A percentile compares a stretch with the other conserved stretches of the same genome.
Conservation (phyloP, 2,113 vertebrate species). For the Puntigrus tetrazona region DNA sequence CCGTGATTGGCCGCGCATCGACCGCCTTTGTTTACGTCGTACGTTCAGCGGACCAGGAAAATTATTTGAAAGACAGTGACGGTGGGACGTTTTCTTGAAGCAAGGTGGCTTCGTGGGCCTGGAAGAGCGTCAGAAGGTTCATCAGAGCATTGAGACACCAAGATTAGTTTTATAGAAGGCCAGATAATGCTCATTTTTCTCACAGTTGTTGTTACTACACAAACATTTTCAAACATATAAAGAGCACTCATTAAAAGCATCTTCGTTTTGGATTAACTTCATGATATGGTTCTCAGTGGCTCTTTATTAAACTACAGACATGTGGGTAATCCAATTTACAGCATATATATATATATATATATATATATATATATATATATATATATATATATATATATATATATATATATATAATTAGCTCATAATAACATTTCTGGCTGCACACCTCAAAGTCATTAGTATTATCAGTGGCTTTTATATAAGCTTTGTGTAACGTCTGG, state of each 20-base stretch:
- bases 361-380: neutral
- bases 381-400: neutral
- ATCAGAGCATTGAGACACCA: neutral
- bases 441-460: neutral
- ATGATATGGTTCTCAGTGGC: too few relatives aligned
- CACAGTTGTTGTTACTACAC: neutral
- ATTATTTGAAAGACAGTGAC: neutral
- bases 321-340: neutral
- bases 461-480: neutral
- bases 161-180: neutral
- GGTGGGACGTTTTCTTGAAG: neutral
- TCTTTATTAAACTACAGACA: neutral
- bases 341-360: neutral
- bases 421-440: neutral
- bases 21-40: neutral
- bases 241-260: neutral
- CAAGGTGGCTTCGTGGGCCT: neutral
- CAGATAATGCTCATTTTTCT: neutral
- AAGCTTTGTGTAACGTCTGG: neutral
- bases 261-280: neutral
- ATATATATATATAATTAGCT: neutral
- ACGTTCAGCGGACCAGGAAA: neutral
- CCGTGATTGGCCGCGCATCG: neutral
- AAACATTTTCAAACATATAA: neutral
- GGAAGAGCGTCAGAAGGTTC: neutral